These are phyloP conservation scores for Protobothrops mucrosquamatus DNA, from an alignment of 2,113 vertebrate species.

Conservation along the genomic window DNA sequence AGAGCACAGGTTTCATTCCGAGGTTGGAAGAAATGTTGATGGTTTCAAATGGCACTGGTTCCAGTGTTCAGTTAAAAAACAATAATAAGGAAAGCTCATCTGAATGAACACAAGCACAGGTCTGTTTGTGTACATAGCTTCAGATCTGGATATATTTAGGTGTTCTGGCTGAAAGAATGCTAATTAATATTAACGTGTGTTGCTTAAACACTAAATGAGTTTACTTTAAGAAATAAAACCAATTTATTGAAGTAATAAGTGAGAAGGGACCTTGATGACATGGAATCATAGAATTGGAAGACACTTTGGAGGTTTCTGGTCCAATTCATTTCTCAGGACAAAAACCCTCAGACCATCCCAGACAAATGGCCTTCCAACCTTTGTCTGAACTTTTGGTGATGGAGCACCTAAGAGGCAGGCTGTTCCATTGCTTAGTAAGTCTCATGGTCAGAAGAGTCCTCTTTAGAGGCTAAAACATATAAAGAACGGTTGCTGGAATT, in stretches of 20 bases:
- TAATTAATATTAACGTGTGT: neutral
- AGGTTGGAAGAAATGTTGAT: neutral
- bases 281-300: neutral
- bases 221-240: neutral
- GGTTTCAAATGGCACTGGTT: neutral
- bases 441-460: neutral
- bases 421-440: neutral
- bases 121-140: neutral
- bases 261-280: neutral
- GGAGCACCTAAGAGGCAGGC: neutral
- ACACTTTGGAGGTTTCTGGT: too few relatives aligned
- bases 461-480: neutral
- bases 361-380: neutral
- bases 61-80: neutral
- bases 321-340: too few relatives aligned
- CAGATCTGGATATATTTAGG: neutral
- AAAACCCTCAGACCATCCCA: neutral
- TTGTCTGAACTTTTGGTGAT: neutral
- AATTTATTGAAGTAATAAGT: neutral
- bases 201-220: neutral
- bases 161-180: neutral
- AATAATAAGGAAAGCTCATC: neutral
- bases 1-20: neutral
- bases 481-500: too few relatives aligned
- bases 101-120: neutral